These are phyloP conservation scores for Syritta pipiens DNA, from an alignment of 2,888 invertebrate species.

Conservation along the genomic window DNA sequence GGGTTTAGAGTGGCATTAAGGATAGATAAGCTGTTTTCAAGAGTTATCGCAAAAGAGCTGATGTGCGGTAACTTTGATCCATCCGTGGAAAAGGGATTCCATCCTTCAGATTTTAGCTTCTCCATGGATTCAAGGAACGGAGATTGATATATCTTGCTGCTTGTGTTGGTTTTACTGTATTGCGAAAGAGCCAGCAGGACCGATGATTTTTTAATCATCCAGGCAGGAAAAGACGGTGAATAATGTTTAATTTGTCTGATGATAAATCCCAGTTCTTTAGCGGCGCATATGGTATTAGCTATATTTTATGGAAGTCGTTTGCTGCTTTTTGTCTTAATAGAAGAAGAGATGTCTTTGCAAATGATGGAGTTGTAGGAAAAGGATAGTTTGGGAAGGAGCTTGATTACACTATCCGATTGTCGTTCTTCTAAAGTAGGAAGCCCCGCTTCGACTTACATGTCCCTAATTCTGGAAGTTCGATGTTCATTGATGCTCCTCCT, in stretches of 20 bases:
- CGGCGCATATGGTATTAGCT: neutral
- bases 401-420: neutral
- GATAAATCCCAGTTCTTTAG: neutral
- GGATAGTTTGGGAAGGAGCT: neutral
- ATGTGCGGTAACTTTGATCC: neutral
- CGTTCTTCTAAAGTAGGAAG: too few species aligned
- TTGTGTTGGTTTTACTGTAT: constrained; percentile 1
- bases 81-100: neutral
- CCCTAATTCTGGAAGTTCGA: too few species aligned
- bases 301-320: constrained; percentile 9
- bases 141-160: neutral
- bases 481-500: too few species aligned
- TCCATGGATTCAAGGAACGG: neutral
- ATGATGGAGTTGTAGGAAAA: constrained; percentile 4
- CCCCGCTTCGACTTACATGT: too few species aligned
- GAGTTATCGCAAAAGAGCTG: neutral
- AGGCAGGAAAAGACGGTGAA: neutral
- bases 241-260: neutral
- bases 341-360: neutral
- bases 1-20: neutral
- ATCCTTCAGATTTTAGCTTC: neutral
- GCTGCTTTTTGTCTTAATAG: neutral
- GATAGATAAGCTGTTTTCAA: constrained; percentile 5
- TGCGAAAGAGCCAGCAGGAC: neutral
- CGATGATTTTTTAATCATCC: constrained; percentile 1